phyloP scores from a whole-genome alignment of 1,140 invertebrate species.

The Bradysia coprophila region DNA sequence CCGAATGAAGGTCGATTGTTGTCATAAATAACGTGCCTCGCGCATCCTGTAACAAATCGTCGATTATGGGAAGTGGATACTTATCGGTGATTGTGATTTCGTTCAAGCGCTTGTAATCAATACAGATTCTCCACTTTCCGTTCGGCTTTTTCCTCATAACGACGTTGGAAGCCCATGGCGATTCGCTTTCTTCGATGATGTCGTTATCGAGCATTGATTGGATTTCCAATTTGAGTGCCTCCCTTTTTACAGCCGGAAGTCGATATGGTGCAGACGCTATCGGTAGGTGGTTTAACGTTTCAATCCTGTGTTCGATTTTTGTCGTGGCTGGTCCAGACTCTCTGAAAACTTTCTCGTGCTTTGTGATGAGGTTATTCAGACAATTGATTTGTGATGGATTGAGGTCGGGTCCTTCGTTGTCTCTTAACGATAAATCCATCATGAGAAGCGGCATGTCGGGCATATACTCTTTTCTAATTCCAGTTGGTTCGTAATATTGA shows the following conservation, averaged over 20 bases:
- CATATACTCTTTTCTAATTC: no score
- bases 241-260: conserved; percentile 8
- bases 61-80: conserved; percentile 31
- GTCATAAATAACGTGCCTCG: conserved; percentile 23
- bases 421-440: no score
- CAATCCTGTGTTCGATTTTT: not conserved
- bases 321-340: no score
- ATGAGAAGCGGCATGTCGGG: no score
- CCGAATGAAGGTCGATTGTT: conserved; percentile 26
- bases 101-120: conserved; percentile 10
- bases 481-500: no score
- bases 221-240: conserved; percentile 8
- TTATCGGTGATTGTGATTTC: conserved; percentile 12
- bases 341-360: no score
- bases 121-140: conserved; percentile 13
- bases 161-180: conserved; percentile 17
- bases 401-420: no score
- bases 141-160: conserved; percentile 20
- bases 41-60: conserved; percentile 23
- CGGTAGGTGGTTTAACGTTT: conserved; percentile 6
- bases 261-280: conserved; percentile 12
- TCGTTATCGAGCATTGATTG: conserved; percentile 12
- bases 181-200: conserved; percentile 17
- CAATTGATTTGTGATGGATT: no score
- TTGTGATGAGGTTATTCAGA: no score